Base-by-base conservation (phyloP, 2,797 vertebrate genomes). In the Alcedo quadribrachys region DNA sequence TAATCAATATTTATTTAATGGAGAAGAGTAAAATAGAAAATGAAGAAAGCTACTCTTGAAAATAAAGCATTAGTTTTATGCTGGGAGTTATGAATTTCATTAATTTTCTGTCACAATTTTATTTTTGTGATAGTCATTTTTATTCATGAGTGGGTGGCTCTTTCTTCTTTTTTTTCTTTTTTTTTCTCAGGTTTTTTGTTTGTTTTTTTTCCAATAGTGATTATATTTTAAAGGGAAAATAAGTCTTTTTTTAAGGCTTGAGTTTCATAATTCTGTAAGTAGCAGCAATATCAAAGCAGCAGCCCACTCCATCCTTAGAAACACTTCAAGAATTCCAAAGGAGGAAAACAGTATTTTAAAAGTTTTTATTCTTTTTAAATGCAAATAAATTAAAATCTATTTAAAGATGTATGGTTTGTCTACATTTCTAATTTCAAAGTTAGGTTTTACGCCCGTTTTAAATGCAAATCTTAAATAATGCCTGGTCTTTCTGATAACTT, bases 341-440 rank as follows among this genome's bases (percentile, higher is more conserved):
- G 48, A 89, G 70, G 90, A 81, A 85, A 85, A 33, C 30, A 69
- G 6, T 32, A 65, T 63, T 65, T 90, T 66, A 70, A 54, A 63
- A 78, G 12, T 12, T 83, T 93, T 79, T 40, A 35, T 61, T 74
- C 16, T 78, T 96, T 83, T 95, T 9, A 93, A 92, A 68, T 89
- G 71, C 33, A 94, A 94, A 89, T 78, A 89, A 69, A 86, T 74
- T 43, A 67, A 96, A 91, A 80, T 75, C 40, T 86, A 87, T 85
- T 92, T 86, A 95, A 86, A 92, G 12, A 69, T 51, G 55, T 35
- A 50, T 20, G 35, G 27, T 74, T 92, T 89, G 11, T 90, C 95
- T 60, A 17, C 68, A 62, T 11, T 69, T 93, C 9, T 76, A 53
- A 85, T 69, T 92, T 81, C 62, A 80, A 89, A 48, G 6, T 65